Evolutionary conservation across 2,113 vertebrate species (phyloP), one percentile per base, ranked within the genome.

Genomic region (Amphiprion percula): DNA sequence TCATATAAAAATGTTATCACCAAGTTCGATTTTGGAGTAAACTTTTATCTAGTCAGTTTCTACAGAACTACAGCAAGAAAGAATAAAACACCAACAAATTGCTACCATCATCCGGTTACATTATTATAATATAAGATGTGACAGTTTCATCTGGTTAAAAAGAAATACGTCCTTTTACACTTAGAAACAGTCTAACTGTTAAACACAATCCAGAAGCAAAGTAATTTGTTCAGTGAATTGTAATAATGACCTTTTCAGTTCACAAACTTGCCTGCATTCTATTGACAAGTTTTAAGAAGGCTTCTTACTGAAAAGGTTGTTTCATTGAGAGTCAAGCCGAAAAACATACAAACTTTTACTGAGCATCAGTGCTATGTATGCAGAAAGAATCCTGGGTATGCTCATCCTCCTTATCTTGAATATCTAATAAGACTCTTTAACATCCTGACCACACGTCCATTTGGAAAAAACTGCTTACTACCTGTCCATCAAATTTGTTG

Each of bases 1-100:
- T 52, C 21, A 5, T 63, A 72, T 33, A 17, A 21, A 63, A 49
- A 33, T 70, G 60, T 21, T 7, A 81, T 68, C 50, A 52, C 28
- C 39, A 23, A 46, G 59, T 84, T 79, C 74, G 73, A 64, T 74
- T 24, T 39, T 2, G 58, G 33, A 39, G 73, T 69, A 28, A 76
- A 81, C 60, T 64, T 75, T 75, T 53, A n/a, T 28, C 10, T 4
- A 49, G 55, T 17, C 33, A 47, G 67, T 6, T 77, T 16, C 37
- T 41, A 62, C 64, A 74, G n/a, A 5, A 14, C 26, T 47, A 23
- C 16, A 21, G 44, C 12, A 4, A 41, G 10, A 26, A 52, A 37
- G 28, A 52, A 33, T 24, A 15, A 67, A 74, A 74, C 9, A 62
- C 19, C 59, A 60, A 72, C 44, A 61, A 8, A 49, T 11, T 50